Evolutionary conservation across 2,113 vertebrate genomes (phyloP).

Genomic region (Pterophyllum scalare): DNA sequence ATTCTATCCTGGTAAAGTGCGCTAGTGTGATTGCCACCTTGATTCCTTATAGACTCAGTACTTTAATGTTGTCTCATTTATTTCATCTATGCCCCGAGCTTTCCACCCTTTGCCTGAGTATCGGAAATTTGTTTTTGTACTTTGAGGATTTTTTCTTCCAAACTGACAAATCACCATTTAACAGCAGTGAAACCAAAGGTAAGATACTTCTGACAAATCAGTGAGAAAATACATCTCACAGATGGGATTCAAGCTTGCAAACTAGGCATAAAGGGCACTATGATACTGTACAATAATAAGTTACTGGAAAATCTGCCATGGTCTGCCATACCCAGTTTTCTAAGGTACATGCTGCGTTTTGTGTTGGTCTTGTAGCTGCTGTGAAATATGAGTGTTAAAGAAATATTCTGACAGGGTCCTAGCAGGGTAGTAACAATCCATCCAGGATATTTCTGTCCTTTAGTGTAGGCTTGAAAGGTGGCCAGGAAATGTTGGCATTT

Average conservation of each 20-base stretch:
- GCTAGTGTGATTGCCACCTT: conserved; percentile 1
- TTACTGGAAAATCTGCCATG: not conserved
- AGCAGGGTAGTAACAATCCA: not conserved
- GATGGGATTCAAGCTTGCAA: not conserved
- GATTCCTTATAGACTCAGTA: not conserved
- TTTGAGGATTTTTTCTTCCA: not conserved
- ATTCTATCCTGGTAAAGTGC: conserved; percentile 11
- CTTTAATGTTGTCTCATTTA: conserved; percentile 35
- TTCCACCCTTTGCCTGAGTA: not conserved
- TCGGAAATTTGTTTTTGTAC: conserved; percentile 2
- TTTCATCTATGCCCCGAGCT: not conserved
- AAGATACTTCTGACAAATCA: not conserved
- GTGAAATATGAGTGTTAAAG: not conserved
- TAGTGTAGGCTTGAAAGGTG: not conserved
- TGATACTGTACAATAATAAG: not conserved
- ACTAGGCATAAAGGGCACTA: not conserved
- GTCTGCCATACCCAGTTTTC: not conserved
- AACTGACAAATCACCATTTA: conserved; percentile 24
- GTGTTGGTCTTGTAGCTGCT: not conserved
- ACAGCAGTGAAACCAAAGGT: not conserved
- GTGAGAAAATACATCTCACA: conserved; percentile 3
- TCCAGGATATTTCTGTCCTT: not conserved
- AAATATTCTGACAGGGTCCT: not conserved
- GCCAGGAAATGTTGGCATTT: not conserved
- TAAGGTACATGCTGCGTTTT: not conserved